Conservation (phyloP, 2,797 vertebrate genomes). For the Sebastes miniatus region DNA sequence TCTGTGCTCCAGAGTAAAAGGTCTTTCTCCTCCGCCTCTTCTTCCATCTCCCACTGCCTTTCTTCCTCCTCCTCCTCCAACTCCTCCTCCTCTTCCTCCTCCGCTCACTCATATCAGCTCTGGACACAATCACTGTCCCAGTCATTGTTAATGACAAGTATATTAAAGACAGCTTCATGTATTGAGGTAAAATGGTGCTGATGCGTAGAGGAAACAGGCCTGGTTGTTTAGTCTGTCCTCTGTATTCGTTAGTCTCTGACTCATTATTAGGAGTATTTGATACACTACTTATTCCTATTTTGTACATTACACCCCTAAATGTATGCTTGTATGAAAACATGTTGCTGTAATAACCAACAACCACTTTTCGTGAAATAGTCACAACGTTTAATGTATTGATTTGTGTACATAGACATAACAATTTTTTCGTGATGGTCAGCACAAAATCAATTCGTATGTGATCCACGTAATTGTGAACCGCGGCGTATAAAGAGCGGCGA, state of each 20-base stretch:
- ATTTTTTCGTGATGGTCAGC: no score
- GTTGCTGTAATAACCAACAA: background rate
- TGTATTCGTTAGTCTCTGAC: background rate
- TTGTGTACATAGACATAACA: no score
- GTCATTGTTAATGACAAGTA: constrained; percentile 5
- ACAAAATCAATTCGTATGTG: no score
- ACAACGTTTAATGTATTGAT: no score
- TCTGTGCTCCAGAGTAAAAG: constrained; percentile 72
- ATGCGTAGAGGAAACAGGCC: background rate
- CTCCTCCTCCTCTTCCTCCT: background rate
- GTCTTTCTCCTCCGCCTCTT: constrained; percentile 57
- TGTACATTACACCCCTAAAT: background rate
- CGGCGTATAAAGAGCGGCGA: no score
- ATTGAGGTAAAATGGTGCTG: background rate
- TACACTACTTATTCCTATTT: background rate
- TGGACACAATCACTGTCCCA: constrained; percentile 17
- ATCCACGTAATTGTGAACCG: no score
- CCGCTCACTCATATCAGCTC: constrained; percentile 26
- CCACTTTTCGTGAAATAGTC: background rate
- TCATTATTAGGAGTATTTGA: background rate
- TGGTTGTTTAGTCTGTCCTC: background rate
- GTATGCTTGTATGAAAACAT: background rate
- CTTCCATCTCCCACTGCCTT: constrained; percentile 13
- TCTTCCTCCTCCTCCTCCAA: constrained; percentile 19
- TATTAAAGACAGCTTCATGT: constrained; percentile 19